phyloP scores from a whole-genome alignment of 2,797 vertebrate species.

The Sebastes nivosus region DNA sequence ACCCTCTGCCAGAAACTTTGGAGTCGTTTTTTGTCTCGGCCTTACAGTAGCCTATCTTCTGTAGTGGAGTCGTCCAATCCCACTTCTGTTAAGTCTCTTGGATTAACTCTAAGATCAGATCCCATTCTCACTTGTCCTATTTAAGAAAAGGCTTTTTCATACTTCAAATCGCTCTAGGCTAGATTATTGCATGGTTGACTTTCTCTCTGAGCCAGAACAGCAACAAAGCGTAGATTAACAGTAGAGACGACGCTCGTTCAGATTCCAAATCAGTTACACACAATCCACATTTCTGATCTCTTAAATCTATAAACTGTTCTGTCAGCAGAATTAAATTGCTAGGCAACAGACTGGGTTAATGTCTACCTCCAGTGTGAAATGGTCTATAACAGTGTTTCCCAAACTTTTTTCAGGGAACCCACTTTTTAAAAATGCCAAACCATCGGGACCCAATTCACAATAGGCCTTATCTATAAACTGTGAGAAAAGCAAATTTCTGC shows the following conservation, averaged over 20 bases:
- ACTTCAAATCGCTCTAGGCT: background rate
- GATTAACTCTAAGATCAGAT: conserved; percentile 10
- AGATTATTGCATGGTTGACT: background rate
- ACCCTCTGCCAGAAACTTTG: background rate
- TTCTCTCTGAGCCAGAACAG: background rate
- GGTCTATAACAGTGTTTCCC: no score
- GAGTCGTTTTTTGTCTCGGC: background rate
- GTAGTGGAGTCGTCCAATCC: conserved; percentile 22
- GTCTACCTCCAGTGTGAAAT: background rate
- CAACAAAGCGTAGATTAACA: background rate
- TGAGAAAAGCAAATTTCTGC: no score
- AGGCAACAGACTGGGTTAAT: background rate
- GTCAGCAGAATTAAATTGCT: background rate
- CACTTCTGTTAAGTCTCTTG: conserved; percentile 2
- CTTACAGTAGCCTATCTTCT: background rate
- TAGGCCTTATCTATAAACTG: no score
- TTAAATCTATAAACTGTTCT: background rate
- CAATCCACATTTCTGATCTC: background rate
- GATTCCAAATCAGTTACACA: background rate
- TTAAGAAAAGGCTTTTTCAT: conserved; percentile 16
- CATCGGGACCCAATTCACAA: no score
- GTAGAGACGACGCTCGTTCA: background rate
- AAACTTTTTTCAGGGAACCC: no score
- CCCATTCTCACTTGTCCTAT: background rate
- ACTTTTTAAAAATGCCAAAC: no score